Percentiles rank a stretch among this genome's conserved stretches.
These are phyloP conservation scores for Drosophila kokeensis DNA, from an alignment of 2,888 invertebrate genomes.

Conservation along the genomic window DNA sequence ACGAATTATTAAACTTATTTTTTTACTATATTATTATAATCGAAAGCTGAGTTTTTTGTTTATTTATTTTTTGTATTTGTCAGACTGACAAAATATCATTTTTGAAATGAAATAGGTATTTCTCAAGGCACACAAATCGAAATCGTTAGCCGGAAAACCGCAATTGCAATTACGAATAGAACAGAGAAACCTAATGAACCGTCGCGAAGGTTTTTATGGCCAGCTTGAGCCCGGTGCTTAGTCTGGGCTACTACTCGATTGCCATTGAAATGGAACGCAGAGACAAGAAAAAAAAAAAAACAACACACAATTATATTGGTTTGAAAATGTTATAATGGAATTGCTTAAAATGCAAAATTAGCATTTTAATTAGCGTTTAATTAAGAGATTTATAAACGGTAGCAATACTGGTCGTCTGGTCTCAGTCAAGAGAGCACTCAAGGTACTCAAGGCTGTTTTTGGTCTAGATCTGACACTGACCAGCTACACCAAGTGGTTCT, in stretches of 20 bases:
- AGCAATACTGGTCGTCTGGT: constrained; percentile 18
- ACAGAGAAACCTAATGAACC: constrained; percentile 41
- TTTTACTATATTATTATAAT: background rate
- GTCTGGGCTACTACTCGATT: constrained; percentile 14
- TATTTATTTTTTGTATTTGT: background rate
- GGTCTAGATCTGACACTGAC: constrained; percentile 15
- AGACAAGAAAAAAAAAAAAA: constrained; percentile 16
- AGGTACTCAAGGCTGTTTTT: constrained; percentile 38
- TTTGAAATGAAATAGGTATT: background rate
- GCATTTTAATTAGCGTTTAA: constrained; percentile 67
- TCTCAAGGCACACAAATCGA: constrained; percentile 21
- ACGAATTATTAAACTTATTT: background rate
- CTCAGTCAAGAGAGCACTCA: background rate
- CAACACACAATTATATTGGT: constrained; percentile 21
- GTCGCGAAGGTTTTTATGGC: constrained; percentile 36
- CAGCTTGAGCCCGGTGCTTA: constrained; percentile 27
- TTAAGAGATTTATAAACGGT: constrained; percentile 74
- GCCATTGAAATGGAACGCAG: constrained; percentile 53
- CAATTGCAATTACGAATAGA: constrained; percentile 37
- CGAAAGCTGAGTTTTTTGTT: background rate
- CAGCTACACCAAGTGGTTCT: constrained; percentile 5
- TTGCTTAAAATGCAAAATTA: constrained; percentile 61
- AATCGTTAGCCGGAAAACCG: constrained; percentile 40
- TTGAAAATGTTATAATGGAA: constrained; percentile 42
- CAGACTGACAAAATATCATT: background rate